Evolutionary conservation across 2,888 invertebrate species (phyloP), one percentile per base, ranked within the genome.

Genomic region (Catocala fraxini): DNA sequence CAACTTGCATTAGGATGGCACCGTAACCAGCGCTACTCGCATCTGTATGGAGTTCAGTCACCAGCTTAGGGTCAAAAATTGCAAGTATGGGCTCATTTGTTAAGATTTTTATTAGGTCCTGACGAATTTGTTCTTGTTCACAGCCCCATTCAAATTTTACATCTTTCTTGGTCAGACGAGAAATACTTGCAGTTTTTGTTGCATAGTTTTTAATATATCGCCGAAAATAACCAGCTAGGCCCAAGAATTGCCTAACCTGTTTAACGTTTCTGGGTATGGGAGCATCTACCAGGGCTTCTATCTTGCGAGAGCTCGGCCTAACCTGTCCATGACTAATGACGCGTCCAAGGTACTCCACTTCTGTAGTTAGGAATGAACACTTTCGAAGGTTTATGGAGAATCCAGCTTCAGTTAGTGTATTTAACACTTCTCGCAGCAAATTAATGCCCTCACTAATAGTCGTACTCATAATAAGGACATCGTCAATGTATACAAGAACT

Each of bases 341-440:
- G 15, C 15, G 15, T 1, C 15, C 15, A 15, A 15, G 15, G 2
- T 15, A 15, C 15, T 15, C 15, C 2, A 15, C 15, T 15, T 15
- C 39, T 6, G 39, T 39, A 39, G 39, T 39, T 39, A 15, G 0
- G 15, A 15, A 15, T 15, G 15, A 15, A 15, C 15, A 15, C 15
- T 15, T 15, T 15, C 15, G 15, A 1, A 74, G 5, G 43, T 77
- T 77, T 4, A 77, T 58, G 0, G 77, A 79, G 63, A 77, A 78
- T 0, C 80, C 76, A 0, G 77, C 63, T 0, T 47, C 0, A 0
- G 65, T 63, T 6, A 68, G 5, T 0, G 60, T 58, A 5, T 34
- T 12, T 35, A 61, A 51, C 0, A 58, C 62, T 4, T 39, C 13
- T 0, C 61, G 49, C 2, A 65, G 51, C 0, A 57, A 46, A 0